Conservation (phyloP, 1,140 invertebrate genomes). For the Megalonaias nervosa region DNA sequence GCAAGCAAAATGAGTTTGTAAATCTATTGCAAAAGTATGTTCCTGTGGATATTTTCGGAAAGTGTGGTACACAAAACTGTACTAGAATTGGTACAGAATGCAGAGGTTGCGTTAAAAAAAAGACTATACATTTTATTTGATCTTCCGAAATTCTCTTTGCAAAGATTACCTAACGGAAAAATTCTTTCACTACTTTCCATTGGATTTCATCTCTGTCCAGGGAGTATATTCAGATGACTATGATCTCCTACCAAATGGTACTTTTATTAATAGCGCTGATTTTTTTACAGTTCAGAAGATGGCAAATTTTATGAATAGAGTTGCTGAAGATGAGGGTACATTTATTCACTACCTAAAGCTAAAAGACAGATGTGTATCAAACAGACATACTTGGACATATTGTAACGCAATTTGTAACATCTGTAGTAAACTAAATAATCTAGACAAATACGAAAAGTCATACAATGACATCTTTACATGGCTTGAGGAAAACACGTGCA, state of each 20-base stretch:
- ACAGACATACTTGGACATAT: neutral
- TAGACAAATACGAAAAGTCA: neutral
- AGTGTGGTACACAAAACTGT: constrained; percentile 72
- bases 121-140: constrained; percentile 98
- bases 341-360: neutral
- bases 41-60: constrained; percentile 78
- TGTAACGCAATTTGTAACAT: neutral
- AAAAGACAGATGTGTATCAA: constrained; percentile 12
- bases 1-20: neutral
- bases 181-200: constrained; percentile 78
- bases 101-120: constrained; percentile 91
- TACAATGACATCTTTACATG: neutral
- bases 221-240: constrained; percentile 11
- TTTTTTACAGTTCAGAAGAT: neutral
- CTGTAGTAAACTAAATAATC: constrained; percentile 13
- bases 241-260: constrained; percentile 1
- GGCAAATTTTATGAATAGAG: neutral
- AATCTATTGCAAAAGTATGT: neutral
- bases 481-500: no score
- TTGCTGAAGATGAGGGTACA: neutral
- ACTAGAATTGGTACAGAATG: constrained; percentile 83
- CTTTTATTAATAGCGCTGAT: constrained; percentile 22
- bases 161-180: constrained; percentile 97
- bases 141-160: constrained; percentile 91
- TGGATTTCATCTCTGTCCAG: constrained; percentile 1